Conservation (phyloP, 2,113 vertebrate species). For the Tragelaphus imberbis region DNA sequence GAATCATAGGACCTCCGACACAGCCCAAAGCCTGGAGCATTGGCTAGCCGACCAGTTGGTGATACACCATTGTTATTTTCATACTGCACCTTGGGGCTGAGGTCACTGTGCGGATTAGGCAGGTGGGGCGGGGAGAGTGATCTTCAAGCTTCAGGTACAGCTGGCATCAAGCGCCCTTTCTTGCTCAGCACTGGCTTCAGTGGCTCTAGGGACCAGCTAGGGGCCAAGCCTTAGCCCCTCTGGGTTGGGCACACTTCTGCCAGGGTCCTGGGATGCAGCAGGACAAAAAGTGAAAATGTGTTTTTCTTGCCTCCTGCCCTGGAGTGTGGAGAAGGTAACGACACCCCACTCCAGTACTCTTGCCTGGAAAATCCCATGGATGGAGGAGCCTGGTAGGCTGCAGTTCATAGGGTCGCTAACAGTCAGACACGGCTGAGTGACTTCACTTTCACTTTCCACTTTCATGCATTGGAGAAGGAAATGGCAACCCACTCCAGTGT, state of each 20-base stretch:
- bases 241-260: neutral
- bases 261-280: neutral
- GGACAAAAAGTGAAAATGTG: neutral
- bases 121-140: neutral
- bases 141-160: neutral
- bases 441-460: too few relatives aligned
- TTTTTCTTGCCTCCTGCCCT: accelerated
- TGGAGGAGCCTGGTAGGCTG: too few relatives aligned
- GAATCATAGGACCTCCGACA: neutral
- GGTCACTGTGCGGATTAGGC: accelerated
- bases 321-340: too few relatives aligned
- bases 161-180: neutral
- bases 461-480: too few relatives aligned
- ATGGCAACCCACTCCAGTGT: too few relatives aligned
- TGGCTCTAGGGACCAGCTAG: neutral
- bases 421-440: accelerated
- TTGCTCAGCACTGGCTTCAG: neutral
- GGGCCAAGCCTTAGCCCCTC: accelerated
- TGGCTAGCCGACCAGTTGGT: neutral
- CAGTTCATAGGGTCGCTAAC: too few relatives aligned
- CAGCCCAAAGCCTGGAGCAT: neutral
- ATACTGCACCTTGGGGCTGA: neutral
- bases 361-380: too few relatives aligned
- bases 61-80: neutral
- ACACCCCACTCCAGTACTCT: too few relatives aligned